phyloP scores from a whole-genome alignment of 2,797 vertebrate species.

The Coreius guichenoti region DNA sequence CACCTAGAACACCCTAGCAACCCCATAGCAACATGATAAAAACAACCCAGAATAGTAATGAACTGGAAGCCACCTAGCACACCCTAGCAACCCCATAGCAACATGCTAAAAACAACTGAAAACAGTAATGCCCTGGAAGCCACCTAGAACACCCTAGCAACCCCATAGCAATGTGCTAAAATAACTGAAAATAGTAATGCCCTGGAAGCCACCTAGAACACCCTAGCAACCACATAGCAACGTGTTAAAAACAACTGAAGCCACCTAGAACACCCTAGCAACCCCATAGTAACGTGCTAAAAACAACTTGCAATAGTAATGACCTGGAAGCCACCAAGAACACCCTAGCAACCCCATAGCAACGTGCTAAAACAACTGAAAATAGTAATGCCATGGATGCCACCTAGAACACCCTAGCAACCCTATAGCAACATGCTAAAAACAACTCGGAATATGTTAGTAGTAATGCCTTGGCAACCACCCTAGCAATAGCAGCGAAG shows the following conservation, averaged over 20 bases:
- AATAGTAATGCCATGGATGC: not conserved
- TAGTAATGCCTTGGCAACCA: not conserved
- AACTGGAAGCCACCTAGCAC: not conserved
- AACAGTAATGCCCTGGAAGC: not conserved
- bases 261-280: not conserved
- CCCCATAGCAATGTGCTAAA: not conserved
- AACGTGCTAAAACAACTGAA: not conserved
- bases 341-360: not conserved
- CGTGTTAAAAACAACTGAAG: not conserved
- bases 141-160: not conserved
- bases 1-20: not conserved
- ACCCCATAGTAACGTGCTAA: not conserved
- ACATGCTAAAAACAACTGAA: accelerated
- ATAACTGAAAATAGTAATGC: not conserved
- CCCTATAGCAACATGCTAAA: not conserved
- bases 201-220: not conserved
- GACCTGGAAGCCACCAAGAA: accelerated
- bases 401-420: accelerated
- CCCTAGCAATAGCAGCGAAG: not conserved
- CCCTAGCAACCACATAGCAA: not conserved
- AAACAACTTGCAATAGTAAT: not conserved
- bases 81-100: not conserved
- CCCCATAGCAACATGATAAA: not conserved
- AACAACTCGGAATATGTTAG: not conserved
- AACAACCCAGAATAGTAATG: accelerated